Percentiles rank a stretch among this genome's conserved stretches.
Evolutionary conservation across 2,888 invertebrate species (phyloP).

Genomic region (Drosophila nr. fundita): DNA sequence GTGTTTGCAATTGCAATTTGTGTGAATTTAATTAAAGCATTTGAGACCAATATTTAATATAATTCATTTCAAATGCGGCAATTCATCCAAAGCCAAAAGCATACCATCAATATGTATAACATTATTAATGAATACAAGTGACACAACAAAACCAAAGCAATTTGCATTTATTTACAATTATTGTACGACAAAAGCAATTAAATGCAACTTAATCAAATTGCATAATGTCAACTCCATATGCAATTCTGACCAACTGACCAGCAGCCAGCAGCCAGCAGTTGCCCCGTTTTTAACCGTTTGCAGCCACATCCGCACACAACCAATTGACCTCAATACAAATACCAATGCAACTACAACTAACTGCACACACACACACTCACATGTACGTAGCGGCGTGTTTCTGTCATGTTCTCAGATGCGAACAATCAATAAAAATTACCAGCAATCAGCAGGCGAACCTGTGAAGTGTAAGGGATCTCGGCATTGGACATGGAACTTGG

Average conservation of each 20-base stretch:
- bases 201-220: conserved; percentile 75
- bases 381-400: conserved; percentile 9
- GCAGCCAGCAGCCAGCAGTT: neutral
- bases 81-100: conserved; percentile 25
- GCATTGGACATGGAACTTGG: neutral
- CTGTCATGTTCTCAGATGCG: conserved; percentile 36
- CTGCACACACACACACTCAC: neutral
- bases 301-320: conserved; percentile 28
- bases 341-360: conserved; percentile 33
- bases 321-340: conserved; percentile 67
- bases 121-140: conserved; percentile 70
- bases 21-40: conserved; percentile 21
- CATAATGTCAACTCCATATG: conserved; percentile 70
- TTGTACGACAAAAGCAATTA: conserved; percentile 70
- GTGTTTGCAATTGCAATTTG: neutral
- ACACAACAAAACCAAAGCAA: conserved; percentile 54
- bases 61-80: conserved; percentile 37
- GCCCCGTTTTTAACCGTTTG: conserved; percentile 5
- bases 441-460: conserved; percentile 38
- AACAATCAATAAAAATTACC: conserved; percentile 64
- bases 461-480: conserved; percentile 20
- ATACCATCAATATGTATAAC: conserved; percentile 45
- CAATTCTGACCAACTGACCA: conserved; percentile 29
- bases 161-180: conserved; percentile 66
- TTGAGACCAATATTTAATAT: conserved; percentile 30